phyloP scores from a whole-genome alignment of 2,888 invertebrate genomes.

The Eupithecia exiguata region DNA sequence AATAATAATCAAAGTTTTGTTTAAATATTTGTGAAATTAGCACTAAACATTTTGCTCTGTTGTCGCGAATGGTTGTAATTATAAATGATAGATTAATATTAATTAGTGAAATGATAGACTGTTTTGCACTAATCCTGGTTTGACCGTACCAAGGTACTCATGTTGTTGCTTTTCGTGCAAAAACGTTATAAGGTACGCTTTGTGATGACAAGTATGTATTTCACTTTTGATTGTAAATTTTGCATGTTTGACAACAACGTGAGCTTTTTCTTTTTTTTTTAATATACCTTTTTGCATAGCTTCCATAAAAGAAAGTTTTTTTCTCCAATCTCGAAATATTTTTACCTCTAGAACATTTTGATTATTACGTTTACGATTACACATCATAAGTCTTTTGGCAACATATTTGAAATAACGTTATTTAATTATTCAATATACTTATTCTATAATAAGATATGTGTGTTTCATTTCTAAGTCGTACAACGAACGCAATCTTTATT shows the following conservation, averaged over 20 bases:
- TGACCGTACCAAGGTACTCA: conserved; percentile 54
- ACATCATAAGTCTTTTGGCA: conserved; percentile 81
- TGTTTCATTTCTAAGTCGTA: conserved; percentile 64
- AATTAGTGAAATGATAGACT: conserved; percentile 80
- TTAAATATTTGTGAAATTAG: conserved; percentile 72
- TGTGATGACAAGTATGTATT: conserved; percentile 69
- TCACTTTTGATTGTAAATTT: conserved; percentile 46
- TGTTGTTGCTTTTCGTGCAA: conserved; percentile 60
- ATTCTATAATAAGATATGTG: conserved; percentile 78
- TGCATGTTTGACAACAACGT: conserved; percentile 59
- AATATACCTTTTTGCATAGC: conserved; percentile 46
- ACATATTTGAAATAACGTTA: conserved; percentile 83
- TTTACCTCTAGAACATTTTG: conserved; percentile 77
- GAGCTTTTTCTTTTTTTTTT: conserved; percentile 36
- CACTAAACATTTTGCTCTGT: conserved; percentile 80
- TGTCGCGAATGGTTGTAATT: conserved; percentile 82
- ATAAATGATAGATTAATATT: conserved; percentile 74
- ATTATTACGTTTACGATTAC: conserved; percentile 81
- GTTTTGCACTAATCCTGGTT: conserved; percentile 78
- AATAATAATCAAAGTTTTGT: conserved; percentile 55
- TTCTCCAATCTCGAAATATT: conserved; percentile 76
- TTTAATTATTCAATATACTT: conserved; percentile 85
- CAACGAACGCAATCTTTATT: neutral
- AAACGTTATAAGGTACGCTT: conserved; percentile 58
- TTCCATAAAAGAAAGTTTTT: conserved; percentile 57